A percentile compares a stretch with the other conserved stretches of the same genome.
Conservation (phyloP, 1,140 invertebrate species). For the Medauroidea extradentata region DNA sequence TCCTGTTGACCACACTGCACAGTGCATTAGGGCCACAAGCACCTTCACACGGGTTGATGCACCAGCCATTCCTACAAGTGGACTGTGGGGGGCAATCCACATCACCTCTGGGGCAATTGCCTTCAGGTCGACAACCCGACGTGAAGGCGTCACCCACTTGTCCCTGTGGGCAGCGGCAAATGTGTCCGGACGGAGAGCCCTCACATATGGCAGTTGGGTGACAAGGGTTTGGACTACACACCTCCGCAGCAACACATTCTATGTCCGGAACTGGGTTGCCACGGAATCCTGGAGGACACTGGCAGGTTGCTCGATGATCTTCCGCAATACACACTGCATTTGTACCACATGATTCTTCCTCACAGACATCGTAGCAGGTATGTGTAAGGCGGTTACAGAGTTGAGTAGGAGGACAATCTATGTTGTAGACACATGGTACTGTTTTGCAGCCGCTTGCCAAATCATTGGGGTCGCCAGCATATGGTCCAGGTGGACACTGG, state of each 20-base stretch:
- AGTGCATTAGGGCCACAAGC: conserved; percentile 72
- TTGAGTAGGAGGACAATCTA: conserved; percentile 71
- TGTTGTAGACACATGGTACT: conserved; percentile 80
- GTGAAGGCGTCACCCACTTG: conserved; percentile 70
- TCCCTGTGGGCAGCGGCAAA: conserved; percentile 70
- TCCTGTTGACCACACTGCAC: conserved; percentile 68
- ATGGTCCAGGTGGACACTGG: conserved; percentile 76
- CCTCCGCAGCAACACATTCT: conserved; percentile 62
- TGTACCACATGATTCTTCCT: conserved; percentile 73
- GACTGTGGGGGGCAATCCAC: conserved; percentile 69
- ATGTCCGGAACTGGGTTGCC: conserved; percentile 77
- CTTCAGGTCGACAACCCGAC: conserved; percentile 69
- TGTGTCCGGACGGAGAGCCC: conserved; percentile 54
- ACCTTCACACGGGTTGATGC: conserved; percentile 71
- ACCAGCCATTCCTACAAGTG: conserved; percentile 64
- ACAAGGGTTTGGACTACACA: conserved; percentile 74
- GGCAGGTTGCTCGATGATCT: conserved; percentile 73
- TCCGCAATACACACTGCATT: conserved; percentile 86
- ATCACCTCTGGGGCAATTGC: conserved; percentile 64
- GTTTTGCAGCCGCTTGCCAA: conserved; percentile 63
- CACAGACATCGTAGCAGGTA: conserved; percentile 76
- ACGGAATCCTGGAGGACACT: conserved; percentile 75
- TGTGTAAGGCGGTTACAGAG: conserved; percentile 76
- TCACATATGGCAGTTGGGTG: conserved; percentile 76
- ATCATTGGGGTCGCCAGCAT: conserved; percentile 77